Evolutionary conservation across 2,888 invertebrate species (phyloP).

Genomic region (Troglohyphantes excavatus): DNA sequence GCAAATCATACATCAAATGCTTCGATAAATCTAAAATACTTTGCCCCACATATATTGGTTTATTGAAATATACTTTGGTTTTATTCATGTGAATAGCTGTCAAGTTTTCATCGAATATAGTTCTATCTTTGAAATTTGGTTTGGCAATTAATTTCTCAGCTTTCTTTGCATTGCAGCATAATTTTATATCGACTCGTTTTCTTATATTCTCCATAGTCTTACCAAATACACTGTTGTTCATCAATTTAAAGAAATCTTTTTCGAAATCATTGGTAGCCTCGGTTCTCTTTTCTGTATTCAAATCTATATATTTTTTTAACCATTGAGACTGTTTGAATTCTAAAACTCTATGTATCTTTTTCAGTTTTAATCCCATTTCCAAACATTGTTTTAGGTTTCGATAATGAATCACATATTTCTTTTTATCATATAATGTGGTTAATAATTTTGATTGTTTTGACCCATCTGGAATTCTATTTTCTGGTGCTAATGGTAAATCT

Average conservation of each 20-base stretch:
- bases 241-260: conserved; percentile 80
- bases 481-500: conserved; percentile 76
- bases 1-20: conserved; percentile 3
- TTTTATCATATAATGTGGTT: conserved; percentile 76
- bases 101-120: neutral
- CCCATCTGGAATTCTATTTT: conserved; percentile 34
- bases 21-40: neutral
- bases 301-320: conserved; percentile 72
- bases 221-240: conserved; percentile 81
- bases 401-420: conserved; percentile 80
- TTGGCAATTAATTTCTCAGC: conserved; percentile 38
- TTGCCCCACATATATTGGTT: conserved; percentile 6
- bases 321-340: conserved; percentile 57
- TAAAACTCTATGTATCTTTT: conserved; percentile 79
- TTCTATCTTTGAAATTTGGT: conserved; percentile 52
- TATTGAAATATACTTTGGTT: conserved; percentile 79
- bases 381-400: conserved; percentile 25
- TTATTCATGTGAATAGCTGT: conserved; percentile 73
- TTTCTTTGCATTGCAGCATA: conserved; percentile 70
- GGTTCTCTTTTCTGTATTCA: conserved; percentile 79
- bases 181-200: conserved; percentile 80
- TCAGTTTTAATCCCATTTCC: conserved; percentile 79
- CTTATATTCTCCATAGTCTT: conserved; percentile 82
- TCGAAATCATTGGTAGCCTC: conserved; percentile 81
- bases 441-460: conserved; percentile 50